Conservation (phyloP, 2,888 invertebrate genomes). For the Gisinianus flammeolus region DNA sequence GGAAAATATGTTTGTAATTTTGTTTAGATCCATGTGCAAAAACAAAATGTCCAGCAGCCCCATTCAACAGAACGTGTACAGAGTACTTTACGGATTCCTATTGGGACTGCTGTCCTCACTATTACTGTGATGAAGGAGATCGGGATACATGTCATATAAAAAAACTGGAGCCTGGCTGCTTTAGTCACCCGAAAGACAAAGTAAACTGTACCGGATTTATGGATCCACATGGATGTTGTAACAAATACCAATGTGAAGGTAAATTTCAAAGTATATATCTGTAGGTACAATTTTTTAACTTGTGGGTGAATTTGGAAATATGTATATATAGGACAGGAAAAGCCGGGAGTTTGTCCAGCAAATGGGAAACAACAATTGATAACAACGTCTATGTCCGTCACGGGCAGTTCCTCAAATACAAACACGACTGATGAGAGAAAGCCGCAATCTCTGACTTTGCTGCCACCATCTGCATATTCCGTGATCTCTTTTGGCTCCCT, state of each 20-base stretch:
- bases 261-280: slow-evolving; percentile 34
- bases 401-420: background rate
- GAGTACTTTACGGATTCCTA: slow-evolving; percentile 43
- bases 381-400: background rate
- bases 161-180: slow-evolving; percentile 47
- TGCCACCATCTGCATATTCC: slow-evolving; percentile 1
- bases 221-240: slow-evolving; percentile 51
- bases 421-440: background rate
- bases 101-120: slow-evolving; percentile 49
- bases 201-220: slow-evolving; percentile 49
- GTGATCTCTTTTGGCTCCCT: slow-evolving; percentile 15
- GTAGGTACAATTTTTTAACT: background rate
- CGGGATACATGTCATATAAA: slow-evolving; percentile 49
- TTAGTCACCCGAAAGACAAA: slow-evolving; percentile 44
- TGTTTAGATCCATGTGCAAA: slow-evolving; percentile 45
- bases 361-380: slow-evolving; percentile 16
- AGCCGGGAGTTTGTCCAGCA: slow-evolving; percentile 46
- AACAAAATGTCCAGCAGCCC: slow-evolving; percentile 47
- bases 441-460: background rate
- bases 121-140: slow-evolving; percentile 45
- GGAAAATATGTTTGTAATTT: slow-evolving; percentile 4
- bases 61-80: slow-evolving; percentile 52
- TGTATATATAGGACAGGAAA: slow-evolving; percentile 34
- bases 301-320: background rate
- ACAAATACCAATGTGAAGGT: slow-evolving; percentile 51